phyloP scores from a whole-genome alignment of 2,888 invertebrate genomes.

The Chymomyza fuscimana region DNA sequence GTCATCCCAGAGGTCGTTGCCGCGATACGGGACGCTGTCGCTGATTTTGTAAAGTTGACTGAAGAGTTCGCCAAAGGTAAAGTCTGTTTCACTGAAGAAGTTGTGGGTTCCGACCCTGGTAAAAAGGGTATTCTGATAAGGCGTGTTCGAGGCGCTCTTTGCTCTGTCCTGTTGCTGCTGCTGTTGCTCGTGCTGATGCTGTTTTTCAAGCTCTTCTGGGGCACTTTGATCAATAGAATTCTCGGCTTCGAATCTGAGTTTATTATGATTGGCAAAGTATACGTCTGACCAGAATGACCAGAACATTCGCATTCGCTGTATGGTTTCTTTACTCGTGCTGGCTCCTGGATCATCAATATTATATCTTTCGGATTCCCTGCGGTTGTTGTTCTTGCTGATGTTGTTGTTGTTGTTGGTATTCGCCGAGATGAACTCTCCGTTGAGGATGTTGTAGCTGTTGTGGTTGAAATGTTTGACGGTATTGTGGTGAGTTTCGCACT shows the following conservation, averaged over 20 bases:
- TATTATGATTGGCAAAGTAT: slow-evolving; percentile 62
- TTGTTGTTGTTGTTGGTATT: slow-evolving; percentile 38
- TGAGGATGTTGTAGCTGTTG: slow-evolving; percentile 31
- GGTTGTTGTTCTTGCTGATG: slow-evolving; percentile 53
- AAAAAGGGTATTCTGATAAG: slow-evolving; percentile 76
- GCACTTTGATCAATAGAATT: slow-evolving; percentile 59
- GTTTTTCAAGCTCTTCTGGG: slow-evolving; percentile 23
- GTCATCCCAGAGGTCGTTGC: slow-evolving; percentile 48
- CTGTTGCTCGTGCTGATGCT: slow-evolving; percentile 38
- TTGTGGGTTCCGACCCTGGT: slow-evolving; percentile 69
- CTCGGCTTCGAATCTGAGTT: slow-evolving; percentile 57
- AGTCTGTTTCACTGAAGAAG: slow-evolving; percentile 62
- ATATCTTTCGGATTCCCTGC: slow-evolving; percentile 70
- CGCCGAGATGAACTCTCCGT: slow-evolving; percentile 29
- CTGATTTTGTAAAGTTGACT: slow-evolving; percentile 55
- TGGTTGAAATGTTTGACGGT: slow-evolving; percentile 36
- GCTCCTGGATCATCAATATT: slow-evolving; percentile 77
- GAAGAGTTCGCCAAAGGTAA: slow-evolving; percentile 43
- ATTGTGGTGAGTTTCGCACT: slow-evolving; percentile 61
- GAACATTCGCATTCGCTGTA: slow-evolving; percentile 46
- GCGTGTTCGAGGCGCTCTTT: slow-evolving; percentile 61
- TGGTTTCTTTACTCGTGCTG: slow-evolving; percentile 57
- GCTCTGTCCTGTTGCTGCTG: slow-evolving; percentile 54
- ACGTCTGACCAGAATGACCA: slow-evolving; percentile 17
- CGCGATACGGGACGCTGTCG: slow-evolving; percentile 55